Percentiles rank a stretch among this genome's conserved stretches.
These are phyloP conservation scores for Seriola aureovittata DNA, from an alignment of 2,113 vertebrate species.

Conservation along the genomic window DNA sequence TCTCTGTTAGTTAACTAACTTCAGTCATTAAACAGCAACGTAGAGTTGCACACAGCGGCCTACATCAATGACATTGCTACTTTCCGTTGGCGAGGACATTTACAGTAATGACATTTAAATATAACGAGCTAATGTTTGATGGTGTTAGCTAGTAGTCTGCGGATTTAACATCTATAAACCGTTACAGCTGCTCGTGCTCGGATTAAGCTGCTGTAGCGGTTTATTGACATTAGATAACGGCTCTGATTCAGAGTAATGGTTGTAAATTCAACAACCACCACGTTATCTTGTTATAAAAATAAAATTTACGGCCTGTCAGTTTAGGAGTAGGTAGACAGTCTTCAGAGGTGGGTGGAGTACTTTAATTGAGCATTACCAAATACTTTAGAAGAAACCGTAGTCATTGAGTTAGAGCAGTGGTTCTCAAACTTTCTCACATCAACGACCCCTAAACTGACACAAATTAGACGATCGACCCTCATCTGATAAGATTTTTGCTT, in stretches of 20 bases:
- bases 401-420: too few species aligned
- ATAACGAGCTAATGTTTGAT: background rate
- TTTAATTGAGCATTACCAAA: too few species aligned
- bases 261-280: background rate
- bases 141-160: background rate
- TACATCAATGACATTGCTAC: background rate
- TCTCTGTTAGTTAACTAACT: background rate
- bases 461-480: too few species aligned
- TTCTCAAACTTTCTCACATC: too few species aligned
- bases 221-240: background rate
- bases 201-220: background rate
- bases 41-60: background rate
- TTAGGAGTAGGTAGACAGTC: background rate
- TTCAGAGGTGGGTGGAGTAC: background rate
- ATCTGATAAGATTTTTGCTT: too few species aligned
- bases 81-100: background rate
- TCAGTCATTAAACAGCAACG: background rate
- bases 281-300: background rate
- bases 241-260: background rate
- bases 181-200: background rate
- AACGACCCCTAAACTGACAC: too few species aligned
- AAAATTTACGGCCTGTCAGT: background rate
- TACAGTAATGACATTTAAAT: too few species aligned
- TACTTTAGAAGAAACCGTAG: too few species aligned
- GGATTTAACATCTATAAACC: background rate